Evolutionary conservation across 2,113 vertebrate genomes (phyloP).

Genomic region (Planiliza haematocheilus): DNA sequence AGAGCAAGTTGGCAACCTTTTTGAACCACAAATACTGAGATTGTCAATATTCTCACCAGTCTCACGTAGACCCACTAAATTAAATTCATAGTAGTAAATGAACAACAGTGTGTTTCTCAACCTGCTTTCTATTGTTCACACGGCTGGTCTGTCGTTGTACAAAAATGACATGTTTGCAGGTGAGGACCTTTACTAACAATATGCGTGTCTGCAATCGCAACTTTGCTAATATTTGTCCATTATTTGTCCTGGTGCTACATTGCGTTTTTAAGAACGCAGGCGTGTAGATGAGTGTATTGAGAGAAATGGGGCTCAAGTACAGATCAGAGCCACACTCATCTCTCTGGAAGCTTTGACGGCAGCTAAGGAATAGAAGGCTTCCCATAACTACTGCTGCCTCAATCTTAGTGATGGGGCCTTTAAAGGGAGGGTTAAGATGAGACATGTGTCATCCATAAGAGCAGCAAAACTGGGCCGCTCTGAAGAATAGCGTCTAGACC

Average conservation of each 20-base stretch:
- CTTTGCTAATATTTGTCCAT: slow-evolving; percentile 22
- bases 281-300: slow-evolving; percentile 13
- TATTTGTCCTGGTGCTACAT: slow-evolving; percentile 14
- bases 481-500: slow-evolving; percentile 69
- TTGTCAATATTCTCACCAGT: background rate
- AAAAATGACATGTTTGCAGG: background rate
- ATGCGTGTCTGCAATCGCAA: slow-evolving; percentile 1
- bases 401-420: slow-evolving; percentile 60
- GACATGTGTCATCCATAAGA: slow-evolving; percentile 65
- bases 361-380: slow-evolving; percentile 57
- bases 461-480: slow-evolving; percentile 66
- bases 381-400: slow-evolving; percentile 55
- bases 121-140: background rate
- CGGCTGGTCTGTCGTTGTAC: background rate
- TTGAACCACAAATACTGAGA: slow-evolving; percentile 7
- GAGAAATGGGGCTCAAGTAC: slow-evolving; percentile 60
- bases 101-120: slow-evolving; percentile 8
- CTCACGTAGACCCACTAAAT: slow-evolving; percentile 1
- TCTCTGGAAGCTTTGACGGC: slow-evolving; percentile 58
- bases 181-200: background rate
- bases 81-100: slow-evolving; percentile 3
- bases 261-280: slow-evolving; percentile 21
- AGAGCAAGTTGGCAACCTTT: slow-evolving; percentile 22
- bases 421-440: slow-evolving; percentile 65
- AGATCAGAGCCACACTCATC: slow-evolving; percentile 56